Base-by-base conservation (phyloP, 2,113 vertebrate genomes). In the Passer domesticus region DNA sequence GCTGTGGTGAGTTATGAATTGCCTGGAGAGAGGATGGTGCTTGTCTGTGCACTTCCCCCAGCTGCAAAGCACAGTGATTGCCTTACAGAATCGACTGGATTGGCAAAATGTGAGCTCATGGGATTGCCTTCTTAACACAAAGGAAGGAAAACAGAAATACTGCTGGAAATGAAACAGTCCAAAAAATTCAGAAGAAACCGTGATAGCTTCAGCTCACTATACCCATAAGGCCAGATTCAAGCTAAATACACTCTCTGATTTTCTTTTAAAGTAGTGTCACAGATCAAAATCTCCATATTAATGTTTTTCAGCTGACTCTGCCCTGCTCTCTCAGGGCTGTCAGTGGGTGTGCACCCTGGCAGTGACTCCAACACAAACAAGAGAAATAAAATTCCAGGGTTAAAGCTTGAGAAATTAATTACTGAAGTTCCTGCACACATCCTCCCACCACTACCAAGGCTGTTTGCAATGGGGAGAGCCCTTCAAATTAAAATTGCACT, bases 391-490 rank as follows among this genome's bases (percentile, higher is more conserved):
- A 91, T 80, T 58, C n/a, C 24, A 56, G 13, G 25, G 23, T 60
- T 44, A 90, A 76, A 85, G 5, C 27, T 20, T 67, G 53, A 76
- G 63, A 72, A 76, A 87, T 43, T 41, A 58, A 43, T 83, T 83
- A 33, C 14, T 58, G 35, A 56, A 35, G 7, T 27, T 43, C 56
- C 58, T 74, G 60, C 43, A 49, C n/a, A 17, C 14, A 49, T 43
- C 15, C 21, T 90, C 13, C 64, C 50, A 89, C 22, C 11, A n/a
- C 18, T 39, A 30, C 22, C 4, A 18, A 59, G 18, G 25, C 35
- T 89, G 31, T 58, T 83, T 0, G 0, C n/a, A 70, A 2, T 10
- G 20, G 4, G 2, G 2, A 28, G 59, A 89, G 20, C 23, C 39
- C 25, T 91, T 76, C 5, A 62, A 55, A 19, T 83, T 63, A 74